Percentiles rank a stretch among this genome's conserved stretches.
These are phyloP conservation scores for Spilarctia lutea DNA, from an alignment of 2,888 invertebrate species.

Conservation along the genomic window DNA sequence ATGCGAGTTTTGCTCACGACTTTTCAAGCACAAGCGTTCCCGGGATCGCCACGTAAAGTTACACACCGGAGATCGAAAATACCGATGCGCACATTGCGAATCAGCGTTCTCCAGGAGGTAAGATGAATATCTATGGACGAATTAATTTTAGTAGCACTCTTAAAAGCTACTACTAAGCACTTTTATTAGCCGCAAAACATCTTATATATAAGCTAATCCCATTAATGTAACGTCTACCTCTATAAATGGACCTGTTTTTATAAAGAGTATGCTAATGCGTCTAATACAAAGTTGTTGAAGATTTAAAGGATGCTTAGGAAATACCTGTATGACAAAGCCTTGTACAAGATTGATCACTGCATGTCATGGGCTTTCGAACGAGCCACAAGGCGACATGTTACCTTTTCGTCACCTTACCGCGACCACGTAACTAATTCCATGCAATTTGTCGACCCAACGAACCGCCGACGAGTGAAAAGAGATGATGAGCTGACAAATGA, in stretches of 20 bases:
- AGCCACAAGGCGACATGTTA: conserved; percentile 75
- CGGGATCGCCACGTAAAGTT: conserved; percentile 97
- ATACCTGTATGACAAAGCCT: conserved; percentile 73
- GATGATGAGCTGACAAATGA: conserved; percentile 85
- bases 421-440: conserved; percentile 84
- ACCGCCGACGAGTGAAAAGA: conserved; percentile 81
- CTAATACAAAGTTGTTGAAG: conserved; percentile 66
- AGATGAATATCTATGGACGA: conserved; percentile 33
- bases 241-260: conserved; percentile 27
- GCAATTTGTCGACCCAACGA: conserved; percentile 83
- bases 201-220: conserved; percentile 13
- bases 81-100: conserved; percentile 96
- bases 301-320: conserved; percentile 65
- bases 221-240: conserved; percentile 14
- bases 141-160: neutral
- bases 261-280: conserved; percentile 64
- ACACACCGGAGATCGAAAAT: conserved; percentile 96
- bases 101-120: conserved; percentile 97
- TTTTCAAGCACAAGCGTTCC: conserved; percentile 98
- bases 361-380: conserved; percentile 66
- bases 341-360: conserved; percentile 78
- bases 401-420: conserved; percentile 85
- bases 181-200: conserved; percentile 3
- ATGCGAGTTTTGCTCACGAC: conserved; percentile 95
- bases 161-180: neutral